phyloP scores from a whole-genome alignment of 2,888 invertebrate species.

The Helleia helle region DNA sequence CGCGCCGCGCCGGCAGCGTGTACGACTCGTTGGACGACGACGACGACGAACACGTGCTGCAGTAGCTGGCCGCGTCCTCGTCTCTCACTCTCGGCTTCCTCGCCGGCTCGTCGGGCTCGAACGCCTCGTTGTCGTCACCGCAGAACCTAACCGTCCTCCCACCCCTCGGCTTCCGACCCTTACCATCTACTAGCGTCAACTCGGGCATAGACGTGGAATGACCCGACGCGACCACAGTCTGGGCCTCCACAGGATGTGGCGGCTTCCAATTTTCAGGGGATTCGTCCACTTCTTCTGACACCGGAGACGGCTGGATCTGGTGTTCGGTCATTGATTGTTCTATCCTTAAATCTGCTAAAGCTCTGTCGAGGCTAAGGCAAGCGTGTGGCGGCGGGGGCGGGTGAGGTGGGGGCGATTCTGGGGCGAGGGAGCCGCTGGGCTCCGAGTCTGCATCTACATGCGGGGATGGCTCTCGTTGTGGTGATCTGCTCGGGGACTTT shows the following conservation, averaged over 20 bases:
- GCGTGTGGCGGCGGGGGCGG: slow-evolving; percentile 61
- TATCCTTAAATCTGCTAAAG: slow-evolving; percentile 69
- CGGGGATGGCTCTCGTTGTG: slow-evolving; percentile 72
- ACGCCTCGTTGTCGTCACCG: slow-evolving; percentile 63
- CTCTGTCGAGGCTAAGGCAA: slow-evolving; percentile 59
- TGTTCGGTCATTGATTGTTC: slow-evolving; percentile 80
- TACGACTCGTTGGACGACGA: slow-evolving; percentile 92
- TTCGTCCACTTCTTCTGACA: slow-evolving; percentile 41
- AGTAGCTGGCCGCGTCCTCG: slow-evolving; percentile 83
- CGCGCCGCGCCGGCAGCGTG: slow-evolving; percentile 86
- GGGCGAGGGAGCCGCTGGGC: slow-evolving; percentile 66
- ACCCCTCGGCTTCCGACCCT: slow-evolving; percentile 42
- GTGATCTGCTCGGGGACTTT: slow-evolving; percentile 75
- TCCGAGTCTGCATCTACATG: slow-evolving; percentile 76
- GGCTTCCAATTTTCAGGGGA: slow-evolving; percentile 67
- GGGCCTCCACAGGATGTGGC: slow-evolving; percentile 65
- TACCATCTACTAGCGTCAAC: slow-evolving; percentile 64
- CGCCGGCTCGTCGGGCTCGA: slow-evolving; percentile 56
- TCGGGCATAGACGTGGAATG: slow-evolving; percentile 69
- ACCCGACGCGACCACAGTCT: slow-evolving; percentile 65
- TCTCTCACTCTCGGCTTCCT: slow-evolving; percentile 51
- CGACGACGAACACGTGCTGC: slow-evolving; percentile 93
- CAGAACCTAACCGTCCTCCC: slow-evolving; percentile 60
- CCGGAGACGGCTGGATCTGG: slow-evolving; percentile 75
- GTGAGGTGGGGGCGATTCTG: slow-evolving; percentile 54